Conservation (phyloP, 1,140 invertebrate species). For the Zelostemma sp. region DNA sequence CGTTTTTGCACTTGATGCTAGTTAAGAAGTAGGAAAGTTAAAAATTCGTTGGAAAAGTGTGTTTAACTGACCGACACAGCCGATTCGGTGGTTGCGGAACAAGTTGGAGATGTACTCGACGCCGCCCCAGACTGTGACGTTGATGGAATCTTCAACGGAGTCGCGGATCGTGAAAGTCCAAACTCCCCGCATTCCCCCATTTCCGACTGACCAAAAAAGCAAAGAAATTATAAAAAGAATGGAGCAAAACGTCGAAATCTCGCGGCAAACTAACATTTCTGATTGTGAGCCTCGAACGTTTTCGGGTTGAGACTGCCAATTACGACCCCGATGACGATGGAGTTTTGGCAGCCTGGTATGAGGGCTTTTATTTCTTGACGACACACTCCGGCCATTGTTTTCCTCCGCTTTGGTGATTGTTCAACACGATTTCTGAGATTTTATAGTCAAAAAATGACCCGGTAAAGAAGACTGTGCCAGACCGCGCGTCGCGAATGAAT, state of each 20-base stretch:
- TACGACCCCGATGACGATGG: slow-evolving; percentile 62
- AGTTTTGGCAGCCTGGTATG: slow-evolving; percentile 57
- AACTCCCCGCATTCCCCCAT: slow-evolving; percentile 70
- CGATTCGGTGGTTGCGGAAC: slow-evolving; percentile 73
- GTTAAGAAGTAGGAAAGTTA: neutral
- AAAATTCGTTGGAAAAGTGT: neutral
- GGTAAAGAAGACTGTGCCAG: no score
- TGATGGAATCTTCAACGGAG: slow-evolving; percentile 76
- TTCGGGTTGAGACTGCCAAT: slow-evolving; percentile 60
- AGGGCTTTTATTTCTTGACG: slow-evolving; percentile 56
- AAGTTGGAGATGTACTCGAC: slow-evolving; percentile 72
- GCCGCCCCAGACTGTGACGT: slow-evolving; percentile 78
- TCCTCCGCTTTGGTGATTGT: neutral
- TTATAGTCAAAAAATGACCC: neutral
- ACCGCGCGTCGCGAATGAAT: no score
- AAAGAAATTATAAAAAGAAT: slow-evolving; percentile 5
- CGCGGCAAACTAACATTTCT: slow-evolving; percentile 52
- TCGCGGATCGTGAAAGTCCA: slow-evolving; percentile 80
- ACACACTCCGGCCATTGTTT: slow-evolving; percentile 56
- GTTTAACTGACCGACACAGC: slow-evolving; percentile 73
- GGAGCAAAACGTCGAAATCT: neutral
- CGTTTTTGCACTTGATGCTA: no score
- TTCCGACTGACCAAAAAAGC: slow-evolving; percentile 29
- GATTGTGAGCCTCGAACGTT: slow-evolving; percentile 51
- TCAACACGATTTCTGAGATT: neutral